Evolutionary conservation across 92 coral and sea anemone species (phyloP).

Genomic region (Pocillopora meandrina): DNA sequence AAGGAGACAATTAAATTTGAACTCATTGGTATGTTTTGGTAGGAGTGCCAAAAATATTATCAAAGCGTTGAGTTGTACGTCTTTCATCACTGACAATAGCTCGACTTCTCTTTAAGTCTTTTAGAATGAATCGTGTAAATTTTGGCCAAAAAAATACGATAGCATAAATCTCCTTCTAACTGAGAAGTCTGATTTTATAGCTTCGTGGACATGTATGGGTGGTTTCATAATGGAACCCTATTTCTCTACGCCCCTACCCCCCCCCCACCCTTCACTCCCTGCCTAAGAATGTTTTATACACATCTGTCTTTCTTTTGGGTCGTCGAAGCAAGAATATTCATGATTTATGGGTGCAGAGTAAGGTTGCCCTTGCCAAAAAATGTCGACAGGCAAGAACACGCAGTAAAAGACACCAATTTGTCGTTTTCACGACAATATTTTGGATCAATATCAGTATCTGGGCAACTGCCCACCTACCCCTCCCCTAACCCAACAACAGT

Average conservation of each 20-base stretch:
- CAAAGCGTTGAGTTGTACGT: slow-evolving; percentile 2
- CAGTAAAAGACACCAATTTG: background rate
- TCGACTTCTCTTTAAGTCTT: background rate
- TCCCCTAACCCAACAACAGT: no score
- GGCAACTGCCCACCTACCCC: no score
- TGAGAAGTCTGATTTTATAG: background rate
- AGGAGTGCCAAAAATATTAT: slow-evolving; percentile 2
- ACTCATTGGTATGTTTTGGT: slow-evolving; percentile 6
- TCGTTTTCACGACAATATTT: background rate
- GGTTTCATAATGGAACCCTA: no score
- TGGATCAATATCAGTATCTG: no score
- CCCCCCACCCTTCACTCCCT: no score
- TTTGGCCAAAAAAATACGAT: background rate
- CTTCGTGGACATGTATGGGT: background rate
- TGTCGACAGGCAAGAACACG: background rate
- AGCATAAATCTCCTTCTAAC: background rate
- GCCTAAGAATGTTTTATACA: no score
- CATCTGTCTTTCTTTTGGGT: no score
- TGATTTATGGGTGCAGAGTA: no score
- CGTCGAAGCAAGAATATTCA: no score
- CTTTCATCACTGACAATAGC: slow-evolving; percentile 11
- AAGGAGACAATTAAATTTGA: background rate
- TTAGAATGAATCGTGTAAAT: background rate
- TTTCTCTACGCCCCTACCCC: no score
- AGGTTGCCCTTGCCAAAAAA: no score